Evolutionary conservation across 2,888 invertebrate species (phyloP).

Genomic region (Pristionchus japonicus): DNA sequence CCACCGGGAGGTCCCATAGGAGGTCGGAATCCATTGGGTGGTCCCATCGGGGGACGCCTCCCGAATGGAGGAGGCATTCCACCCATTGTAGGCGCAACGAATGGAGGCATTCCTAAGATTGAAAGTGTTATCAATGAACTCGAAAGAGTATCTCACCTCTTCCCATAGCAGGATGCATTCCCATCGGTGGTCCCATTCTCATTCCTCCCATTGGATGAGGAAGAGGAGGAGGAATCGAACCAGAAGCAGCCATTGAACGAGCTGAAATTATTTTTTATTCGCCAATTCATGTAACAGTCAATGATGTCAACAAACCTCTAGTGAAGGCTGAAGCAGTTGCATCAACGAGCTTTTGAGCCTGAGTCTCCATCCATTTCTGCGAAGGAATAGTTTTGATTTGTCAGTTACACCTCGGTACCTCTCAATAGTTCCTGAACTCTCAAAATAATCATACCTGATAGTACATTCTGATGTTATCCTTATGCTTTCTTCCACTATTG

Average conservation of each 20-base stretch:
- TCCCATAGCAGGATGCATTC: not conserved
- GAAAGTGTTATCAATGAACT: not conserved
- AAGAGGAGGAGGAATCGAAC: not conserved
- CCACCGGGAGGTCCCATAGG: conserved; percentile 24
- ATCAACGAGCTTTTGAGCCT: conserved; percentile 97
- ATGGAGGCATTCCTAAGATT: not conserved
- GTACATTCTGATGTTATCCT: conserved; percentile 98
- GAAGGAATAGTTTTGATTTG: no score
- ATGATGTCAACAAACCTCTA: not conserved
- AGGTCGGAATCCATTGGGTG: not conserved
- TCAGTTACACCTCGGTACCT: no score
- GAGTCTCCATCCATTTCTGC: conserved; percentile 99
- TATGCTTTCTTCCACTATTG: conserved; percentile 98
- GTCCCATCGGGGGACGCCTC: not conserved
- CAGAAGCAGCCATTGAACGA: not conserved
- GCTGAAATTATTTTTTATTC: not conserved
- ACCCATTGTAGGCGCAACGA: not conserved
- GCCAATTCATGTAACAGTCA: not conserved
- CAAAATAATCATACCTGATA: conserved; percentile 82
- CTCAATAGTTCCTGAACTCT: no score
- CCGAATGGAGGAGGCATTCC: conserved; percentile 2
- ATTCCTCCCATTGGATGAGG: not conserved
- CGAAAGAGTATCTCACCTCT: not conserved
- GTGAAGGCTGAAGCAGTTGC: conserved; percentile 74
- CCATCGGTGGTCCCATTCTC: conserved; percentile 51